Conservation (phyloP, 2,797 vertebrate genomes). For the Premnoplex brunnescens region DNA sequence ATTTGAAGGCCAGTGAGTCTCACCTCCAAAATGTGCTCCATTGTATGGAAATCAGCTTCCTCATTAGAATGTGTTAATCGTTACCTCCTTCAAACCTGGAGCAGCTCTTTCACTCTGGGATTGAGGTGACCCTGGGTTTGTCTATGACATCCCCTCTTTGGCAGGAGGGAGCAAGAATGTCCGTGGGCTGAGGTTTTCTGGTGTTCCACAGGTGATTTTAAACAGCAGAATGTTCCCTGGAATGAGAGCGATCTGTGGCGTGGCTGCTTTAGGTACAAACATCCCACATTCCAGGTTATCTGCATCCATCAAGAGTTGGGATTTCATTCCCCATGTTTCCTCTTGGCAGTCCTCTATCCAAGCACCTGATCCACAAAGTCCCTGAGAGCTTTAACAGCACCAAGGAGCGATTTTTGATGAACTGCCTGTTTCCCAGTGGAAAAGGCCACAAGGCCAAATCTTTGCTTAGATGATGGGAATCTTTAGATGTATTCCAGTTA, state of each 20-base stretch:
- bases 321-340: neutral
- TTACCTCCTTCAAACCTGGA: neutral
- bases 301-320: neutral
- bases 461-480: neutral
- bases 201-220: neutral
- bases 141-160: neutral
- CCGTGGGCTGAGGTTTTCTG: neutral
- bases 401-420: neutral
- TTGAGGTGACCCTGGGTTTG: neutral
- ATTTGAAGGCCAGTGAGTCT: neutral
- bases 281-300: neutral
- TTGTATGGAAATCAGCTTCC: neutral
- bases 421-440: neutral
- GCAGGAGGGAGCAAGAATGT: neutral
- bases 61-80: neutral
- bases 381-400: neutral
- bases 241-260: accelerated
- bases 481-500: constrained; percentile 1
- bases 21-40: accelerated
- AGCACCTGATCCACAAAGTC: neutral
- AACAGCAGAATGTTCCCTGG: neutral
- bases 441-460: neutral
- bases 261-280: neutral
- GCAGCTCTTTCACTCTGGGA: neutral
- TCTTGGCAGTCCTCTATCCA: neutral